Evolutionary conservation across 2,797 vertebrate genomes (phyloP).

Genomic region (Onychomys torridus): DNA sequence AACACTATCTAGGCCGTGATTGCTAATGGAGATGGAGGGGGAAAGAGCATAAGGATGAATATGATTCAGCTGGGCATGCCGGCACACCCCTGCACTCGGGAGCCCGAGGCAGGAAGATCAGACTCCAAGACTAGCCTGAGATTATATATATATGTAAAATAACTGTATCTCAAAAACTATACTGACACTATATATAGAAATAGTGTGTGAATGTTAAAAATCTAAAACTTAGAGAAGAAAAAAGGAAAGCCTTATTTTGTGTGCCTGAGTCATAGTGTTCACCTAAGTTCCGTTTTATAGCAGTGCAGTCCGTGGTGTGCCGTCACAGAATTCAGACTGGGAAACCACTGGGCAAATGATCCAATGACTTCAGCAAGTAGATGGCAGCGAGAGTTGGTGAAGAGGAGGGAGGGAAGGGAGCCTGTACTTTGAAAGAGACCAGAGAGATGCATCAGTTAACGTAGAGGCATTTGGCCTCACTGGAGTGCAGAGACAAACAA

Average conservation of each 20-base stretch:
- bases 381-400: not conserved
- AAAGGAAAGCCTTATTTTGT: not conserved
- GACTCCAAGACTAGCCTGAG: not conserved
- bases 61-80: not conserved
- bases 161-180: not conserved
- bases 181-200: not conserved
- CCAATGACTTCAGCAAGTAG: not conserved
- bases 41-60: not conserved
- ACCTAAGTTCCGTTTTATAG: not conserved
- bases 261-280: not conserved
- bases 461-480: not conserved
- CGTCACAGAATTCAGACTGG: not conserved
- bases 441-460: not conserved
- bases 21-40: not conserved
- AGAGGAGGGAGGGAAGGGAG: not conserved
- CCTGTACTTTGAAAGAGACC: not conserved
- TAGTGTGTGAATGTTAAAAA: not conserved
- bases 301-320: not conserved
- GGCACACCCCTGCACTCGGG: not conserved
- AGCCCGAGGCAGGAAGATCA: not conserved
- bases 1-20: not conserved
- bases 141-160: too few species aligned
- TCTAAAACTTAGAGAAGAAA: not conserved
- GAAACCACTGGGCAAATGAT: not conserved
- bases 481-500: not conserved